Conservation (phyloP, 2,888 invertebrate species). For the Thymelicus acteon region DNA sequence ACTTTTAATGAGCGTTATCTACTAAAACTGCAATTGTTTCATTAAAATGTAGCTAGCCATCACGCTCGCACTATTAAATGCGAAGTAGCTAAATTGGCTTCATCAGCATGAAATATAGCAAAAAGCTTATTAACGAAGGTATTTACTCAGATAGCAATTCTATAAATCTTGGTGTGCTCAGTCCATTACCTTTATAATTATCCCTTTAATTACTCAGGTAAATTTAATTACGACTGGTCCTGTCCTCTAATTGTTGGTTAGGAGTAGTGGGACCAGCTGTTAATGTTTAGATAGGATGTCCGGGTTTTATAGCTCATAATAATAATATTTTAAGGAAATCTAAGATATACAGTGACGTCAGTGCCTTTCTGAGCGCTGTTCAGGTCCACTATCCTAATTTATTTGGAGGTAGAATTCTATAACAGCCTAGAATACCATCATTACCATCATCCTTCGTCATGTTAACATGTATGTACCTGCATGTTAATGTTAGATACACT, state of each 20-base stretch:
- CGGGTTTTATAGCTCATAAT: neutral
- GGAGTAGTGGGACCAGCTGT: slow-evolving; percentile 9
- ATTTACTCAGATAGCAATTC: slow-evolving; percentile 33
- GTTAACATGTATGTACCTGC: too few species aligned
- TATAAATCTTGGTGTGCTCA: slow-evolving; percentile 30
- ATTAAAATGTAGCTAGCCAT: slow-evolving; percentile 14
- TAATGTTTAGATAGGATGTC: slow-evolving; percentile 9
- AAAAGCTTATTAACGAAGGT: slow-evolving; percentile 23
- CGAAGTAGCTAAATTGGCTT: slow-evolving; percentile 27
- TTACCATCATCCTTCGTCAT: too few species aligned
- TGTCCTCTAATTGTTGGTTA: slow-evolving; percentile 39
- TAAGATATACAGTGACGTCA: too few species aligned
- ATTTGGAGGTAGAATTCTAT: too few species aligned
- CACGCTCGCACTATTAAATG: slow-evolving; percentile 21
- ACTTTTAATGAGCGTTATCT: slow-evolving; percentile 4
- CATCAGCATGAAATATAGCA: slow-evolving; percentile 32
- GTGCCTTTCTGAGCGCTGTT: too few species aligned
- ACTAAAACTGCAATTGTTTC: slow-evolving; percentile 4
- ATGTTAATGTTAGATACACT: too few species aligned
- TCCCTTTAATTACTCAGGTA: slow-evolving; percentile 40
- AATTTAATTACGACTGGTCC: slow-evolving; percentile 40
- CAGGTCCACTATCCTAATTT: too few species aligned
- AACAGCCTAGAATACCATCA: too few species aligned
- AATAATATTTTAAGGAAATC: neutral
- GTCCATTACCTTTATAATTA: slow-evolving; percentile 42